Percentiles rank a stretch among this genome's conserved stretches.
Conservation (phyloP, 1,140 invertebrate genomes). For the Coelopa frigida region DNA sequence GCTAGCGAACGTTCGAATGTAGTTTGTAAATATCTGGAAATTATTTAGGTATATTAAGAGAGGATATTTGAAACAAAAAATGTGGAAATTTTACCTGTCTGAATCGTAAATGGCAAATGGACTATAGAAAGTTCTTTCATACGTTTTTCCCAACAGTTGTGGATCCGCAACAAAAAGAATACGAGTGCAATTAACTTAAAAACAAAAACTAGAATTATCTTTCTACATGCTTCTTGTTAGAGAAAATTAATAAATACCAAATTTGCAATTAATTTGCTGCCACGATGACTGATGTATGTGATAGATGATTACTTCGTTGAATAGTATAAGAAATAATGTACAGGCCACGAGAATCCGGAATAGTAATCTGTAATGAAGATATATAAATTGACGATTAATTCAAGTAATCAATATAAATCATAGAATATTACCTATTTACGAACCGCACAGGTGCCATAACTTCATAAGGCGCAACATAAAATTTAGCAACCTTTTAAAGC, state of each 20-base stretch:
- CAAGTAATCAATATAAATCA: not conserved
- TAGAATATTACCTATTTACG: not conserved
- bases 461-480: too few species aligned
- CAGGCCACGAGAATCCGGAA: slow-evolving; percentile 28
- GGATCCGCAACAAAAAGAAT: slow-evolving; percentile 86
- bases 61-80: too few species aligned
- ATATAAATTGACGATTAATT: not conserved
- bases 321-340: slow-evolving; percentile 32
- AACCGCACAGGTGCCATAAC: too few species aligned
- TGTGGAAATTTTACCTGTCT: slow-evolving; percentile 19
- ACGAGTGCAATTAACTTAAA: slow-evolving; percentile 52
- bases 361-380: slow-evolving; percentile 25
- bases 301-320: slow-evolving; percentile 41
- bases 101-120: slow-evolving; percentile 33
- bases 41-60: not conserved
- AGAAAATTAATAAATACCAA: slow-evolving; percentile 22
- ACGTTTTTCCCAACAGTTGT: slow-evolving; percentile 71
- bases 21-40: slow-evolving; percentile 65
- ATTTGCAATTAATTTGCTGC: slow-evolving; percentile 43
- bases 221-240: not conserved
- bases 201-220: not conserved
- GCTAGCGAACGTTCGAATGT: slow-evolving; percentile 66
- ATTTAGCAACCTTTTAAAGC: too few species aligned
- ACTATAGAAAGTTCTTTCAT: slow-evolving; percentile 34
- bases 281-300: slow-evolving; percentile 50